Base-by-base conservation (phyloP, 2,797 vertebrate species). In the Eleutherodactylus coqui region DNA sequence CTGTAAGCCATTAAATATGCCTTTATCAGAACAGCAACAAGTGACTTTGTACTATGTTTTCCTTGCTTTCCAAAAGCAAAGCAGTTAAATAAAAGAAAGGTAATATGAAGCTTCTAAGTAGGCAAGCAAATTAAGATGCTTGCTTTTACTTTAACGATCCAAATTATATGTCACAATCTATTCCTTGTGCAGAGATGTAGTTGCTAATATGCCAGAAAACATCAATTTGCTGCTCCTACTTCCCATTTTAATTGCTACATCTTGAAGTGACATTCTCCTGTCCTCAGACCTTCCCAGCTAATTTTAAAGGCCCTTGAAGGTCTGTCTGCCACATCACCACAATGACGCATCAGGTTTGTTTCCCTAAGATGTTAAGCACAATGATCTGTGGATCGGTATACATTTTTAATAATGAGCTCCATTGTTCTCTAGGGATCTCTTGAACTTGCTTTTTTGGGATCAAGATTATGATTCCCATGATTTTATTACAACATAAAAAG, bases 181-280 rank as follows among this genome's bases (percentile, higher is more conserved):
- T 83, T 78, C 75, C 51, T 83, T 79, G 60, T 29, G 38, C 34
- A 38, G 49, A 78, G 80, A 81, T 60, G 38, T 83, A 87, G 82
- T 79, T 87, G 80, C 85, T 83, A 87, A 83, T 83, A 87, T 78
- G 62, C 80, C 85, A 87, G 85, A 87, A 87, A 87, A 87, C 85
- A 87, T 83, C 85, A 87, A 87, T 87, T 87, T 87, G 73, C 75
- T 58, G 75, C 85, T 32, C 83, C 79, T 86, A 67, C 70, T 82
- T 86, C 43, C 58, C 58, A 19, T 76, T 82, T 86, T 86, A 86
- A 86, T 86, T 86, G 85, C 85, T 86, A 64, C 79, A 76, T 75
- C 79, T 82, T 86, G 79, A 86, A 82, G 79, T 86, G 79, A 85
- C 84, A 85, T 85, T 85, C 84, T 72, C 70, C 36, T 55, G 69